Percentiles rank a stretch among this genome's conserved stretches.
Conservation (phyloP, 2,888 invertebrate genomes). For the Agrochola lota region DNA sequence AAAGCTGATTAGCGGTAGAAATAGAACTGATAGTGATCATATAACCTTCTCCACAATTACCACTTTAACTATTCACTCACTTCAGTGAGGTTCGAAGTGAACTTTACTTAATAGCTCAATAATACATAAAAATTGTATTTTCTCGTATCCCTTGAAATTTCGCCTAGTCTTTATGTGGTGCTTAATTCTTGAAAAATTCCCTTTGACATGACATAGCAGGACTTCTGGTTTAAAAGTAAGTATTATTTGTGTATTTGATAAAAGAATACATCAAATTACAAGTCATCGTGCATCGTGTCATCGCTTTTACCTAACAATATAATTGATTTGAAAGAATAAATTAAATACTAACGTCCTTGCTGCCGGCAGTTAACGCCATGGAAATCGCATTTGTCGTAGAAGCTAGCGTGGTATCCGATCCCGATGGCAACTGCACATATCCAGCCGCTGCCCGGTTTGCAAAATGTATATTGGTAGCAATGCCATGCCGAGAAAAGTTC, state of each 20-base stretch:
- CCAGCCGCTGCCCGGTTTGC: constrained; percentile 28
- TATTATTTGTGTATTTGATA: constrained; percentile 26
- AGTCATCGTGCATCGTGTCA: no score
- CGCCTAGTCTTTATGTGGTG: no score
- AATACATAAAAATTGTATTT: no score
- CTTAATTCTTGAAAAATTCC: not conserved
- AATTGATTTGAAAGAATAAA: not conserved
- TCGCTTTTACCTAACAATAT: not conserved
- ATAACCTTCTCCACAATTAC: no score
- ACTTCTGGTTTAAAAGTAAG: constrained; percentile 45
- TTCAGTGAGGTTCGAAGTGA: no score
- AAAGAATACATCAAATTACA: no score
- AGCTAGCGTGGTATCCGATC: not conserved
- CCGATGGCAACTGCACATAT: not conserved
- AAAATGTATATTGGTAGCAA: not conserved
- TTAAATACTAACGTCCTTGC: constrained; percentile 31
- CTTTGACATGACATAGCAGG: constrained; percentile 42
- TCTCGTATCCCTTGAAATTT: no score
- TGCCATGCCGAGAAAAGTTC: constrained; percentile 16
- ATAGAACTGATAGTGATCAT: no score
- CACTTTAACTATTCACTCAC: no score
- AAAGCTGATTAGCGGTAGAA: no score
- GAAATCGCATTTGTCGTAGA: constrained; percentile 19
- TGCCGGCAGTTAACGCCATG: constrained; percentile 21
- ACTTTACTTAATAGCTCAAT: no score